A percentile compares a stretch with the other conserved stretches of the same genome.
Conservation (phyloP, 1,140 invertebrate species). For the Ceratosolen fusciceps region DNA sequence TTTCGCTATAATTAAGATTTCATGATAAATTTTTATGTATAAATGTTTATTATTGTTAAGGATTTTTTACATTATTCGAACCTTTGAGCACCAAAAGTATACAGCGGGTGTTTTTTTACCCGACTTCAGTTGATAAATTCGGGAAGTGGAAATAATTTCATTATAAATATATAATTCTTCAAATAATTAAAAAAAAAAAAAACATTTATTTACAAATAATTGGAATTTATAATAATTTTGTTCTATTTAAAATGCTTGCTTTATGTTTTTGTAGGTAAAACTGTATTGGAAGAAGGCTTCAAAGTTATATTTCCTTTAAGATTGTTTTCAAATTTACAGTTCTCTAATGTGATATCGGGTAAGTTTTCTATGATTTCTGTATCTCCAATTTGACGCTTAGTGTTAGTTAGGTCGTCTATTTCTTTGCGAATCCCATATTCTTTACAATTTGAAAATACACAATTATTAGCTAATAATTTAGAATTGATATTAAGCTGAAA, state of each 20-base stretch:
- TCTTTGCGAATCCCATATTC: slow-evolving; percentile 65
- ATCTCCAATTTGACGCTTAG: slow-evolving; percentile 54
- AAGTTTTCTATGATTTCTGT: slow-evolving; percentile 56
- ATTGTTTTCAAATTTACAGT: slow-evolving; percentile 63
- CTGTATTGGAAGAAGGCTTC: slow-evolving; percentile 49
- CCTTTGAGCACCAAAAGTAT: too few relatives aligned
- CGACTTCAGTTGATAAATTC: too few relatives aligned
- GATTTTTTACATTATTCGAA: too few relatives aligned
- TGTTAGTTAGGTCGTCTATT: slow-evolving; percentile 54
- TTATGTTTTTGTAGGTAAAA: slow-evolving; percentile 56
- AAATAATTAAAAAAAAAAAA: neutral
- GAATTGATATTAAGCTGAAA: slow-evolving; percentile 60
- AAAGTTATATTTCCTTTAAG: slow-evolving; percentile 58
- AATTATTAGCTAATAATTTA: slow-evolving; percentile 56
- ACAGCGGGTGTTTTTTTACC: too few relatives aligned
- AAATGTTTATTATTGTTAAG: too few relatives aligned
- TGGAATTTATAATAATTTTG: neutral
- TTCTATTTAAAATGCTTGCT: slow-evolving; percentile 31
- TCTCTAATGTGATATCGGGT: slow-evolving; percentile 56
- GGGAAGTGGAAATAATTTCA: neutral
- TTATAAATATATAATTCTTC: neutral
- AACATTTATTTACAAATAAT: neutral
- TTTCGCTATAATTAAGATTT: too few relatives aligned
- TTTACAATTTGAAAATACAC: slow-evolving; percentile 60
- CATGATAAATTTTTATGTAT: too few relatives aligned